phyloP scores from a whole-genome alignment of 1,140 invertebrate species.

The Habropoda laboriosa region DNA sequence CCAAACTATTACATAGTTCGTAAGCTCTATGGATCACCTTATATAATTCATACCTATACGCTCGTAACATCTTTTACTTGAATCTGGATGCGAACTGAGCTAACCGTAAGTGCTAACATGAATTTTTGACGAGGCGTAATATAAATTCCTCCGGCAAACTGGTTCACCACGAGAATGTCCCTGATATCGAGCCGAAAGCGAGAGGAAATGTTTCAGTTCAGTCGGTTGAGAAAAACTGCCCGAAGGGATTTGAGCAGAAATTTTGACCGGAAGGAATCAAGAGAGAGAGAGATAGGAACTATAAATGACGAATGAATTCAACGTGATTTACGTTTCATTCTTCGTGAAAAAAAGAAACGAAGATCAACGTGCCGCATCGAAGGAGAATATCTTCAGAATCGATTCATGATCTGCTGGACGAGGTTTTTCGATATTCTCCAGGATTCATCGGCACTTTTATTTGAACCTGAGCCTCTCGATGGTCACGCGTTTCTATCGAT shows the following conservation, averaged over 20 bases:
- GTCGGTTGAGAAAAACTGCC: not conserved
- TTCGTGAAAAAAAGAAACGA: not conserved
- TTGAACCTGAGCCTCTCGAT: slow-evolving; percentile 18
- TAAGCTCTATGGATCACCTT: not conserved
- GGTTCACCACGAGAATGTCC: not conserved
- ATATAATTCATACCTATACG: not conserved
- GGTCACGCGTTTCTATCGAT: slow-evolving; percentile 40
- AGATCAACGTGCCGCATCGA: no score
- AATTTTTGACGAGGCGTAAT: not conserved
- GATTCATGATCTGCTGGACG: slow-evolving; percentile 5
- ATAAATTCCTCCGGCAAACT: not conserved
- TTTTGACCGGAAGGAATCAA: not conserved
- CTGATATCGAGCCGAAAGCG: not conserved
- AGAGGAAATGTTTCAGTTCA: not conserved
- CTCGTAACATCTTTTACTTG: not conserved
- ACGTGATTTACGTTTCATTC: not conserved
- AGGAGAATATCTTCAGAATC: slow-evolving; percentile 15
- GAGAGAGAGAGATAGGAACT: not conserved
- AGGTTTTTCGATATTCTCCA: not conserved
- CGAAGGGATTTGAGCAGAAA: not conserved
- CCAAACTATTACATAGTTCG: no score
- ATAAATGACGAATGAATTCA: slow-evolving; percentile 18
- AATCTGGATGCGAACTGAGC: not conserved
- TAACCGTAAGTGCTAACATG: not conserved
- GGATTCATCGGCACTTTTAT: slow-evolving; percentile 10